phyloP scores from a whole-genome alignment of 2,888 invertebrate species.

The Cheilosia vernalis region DNA sequence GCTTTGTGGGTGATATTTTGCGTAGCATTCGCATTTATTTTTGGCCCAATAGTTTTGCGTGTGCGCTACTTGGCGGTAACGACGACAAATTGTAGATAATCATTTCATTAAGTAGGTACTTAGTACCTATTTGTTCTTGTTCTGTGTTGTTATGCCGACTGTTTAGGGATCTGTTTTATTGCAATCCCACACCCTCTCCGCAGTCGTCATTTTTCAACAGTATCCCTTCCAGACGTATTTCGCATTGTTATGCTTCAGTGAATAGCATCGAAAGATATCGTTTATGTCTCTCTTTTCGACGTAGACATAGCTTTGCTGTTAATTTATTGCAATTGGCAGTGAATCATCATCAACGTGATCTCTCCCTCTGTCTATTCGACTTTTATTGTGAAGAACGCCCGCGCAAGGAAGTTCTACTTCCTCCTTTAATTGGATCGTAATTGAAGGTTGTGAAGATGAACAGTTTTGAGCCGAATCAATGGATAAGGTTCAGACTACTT shows the following conservation, averaged over 20 bases:
- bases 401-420: constrained; percentile 58
- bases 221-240: neutral
- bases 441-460: constrained; percentile 42
- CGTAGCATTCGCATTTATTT: constrained; percentile 40
- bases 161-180: neutral
- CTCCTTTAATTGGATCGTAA: constrained; percentile 56
- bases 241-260: constrained; percentile 34
- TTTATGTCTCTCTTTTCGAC: neutral
- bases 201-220: neutral
- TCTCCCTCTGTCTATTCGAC: neutral
- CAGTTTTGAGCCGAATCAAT: constrained; percentile 41
- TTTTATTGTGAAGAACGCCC: constrained; percentile 46
- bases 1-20: constrained; percentile 38
- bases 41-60: constrained; percentile 57
- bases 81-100: constrained; percentile 51
- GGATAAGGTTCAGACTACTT: constrained; percentile 8
- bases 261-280: constrained; percentile 28
- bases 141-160: constrained; percentile 4
- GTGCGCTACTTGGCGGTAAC: constrained; percentile 48
- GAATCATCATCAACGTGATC: constrained; percentile 47
- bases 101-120: constrained; percentile 44
- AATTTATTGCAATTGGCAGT: constrained; percentile 57
- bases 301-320: constrained; percentile 18
- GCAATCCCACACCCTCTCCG: constrained; percentile 11
- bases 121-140: constrained; percentile 2